Evolutionary conservation across 1,140 invertebrate species (phyloP).

Genomic region (Meteorus sp.): DNA sequence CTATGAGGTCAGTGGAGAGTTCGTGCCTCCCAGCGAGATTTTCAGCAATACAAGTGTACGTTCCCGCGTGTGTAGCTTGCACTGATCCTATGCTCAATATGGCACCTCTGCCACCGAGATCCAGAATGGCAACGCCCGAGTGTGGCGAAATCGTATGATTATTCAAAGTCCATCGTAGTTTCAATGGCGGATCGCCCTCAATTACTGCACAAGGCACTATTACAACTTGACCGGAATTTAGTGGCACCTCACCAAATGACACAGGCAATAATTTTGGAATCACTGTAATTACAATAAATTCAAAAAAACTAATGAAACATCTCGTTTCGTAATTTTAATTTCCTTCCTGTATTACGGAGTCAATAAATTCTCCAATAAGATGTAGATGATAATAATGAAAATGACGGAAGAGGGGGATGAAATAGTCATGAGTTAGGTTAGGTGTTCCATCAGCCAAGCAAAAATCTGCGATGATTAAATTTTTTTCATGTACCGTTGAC

Average conservation of each 20-base stretch:
- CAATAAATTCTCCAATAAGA: neutral
- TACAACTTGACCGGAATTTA: conserved; percentile 59
- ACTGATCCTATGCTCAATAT: conserved; percentile 74
- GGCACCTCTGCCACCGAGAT: conserved; percentile 70
- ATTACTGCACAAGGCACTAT: conserved; percentile 59
- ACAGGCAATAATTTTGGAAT: conserved; percentile 65
- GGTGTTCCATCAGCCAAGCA: neutral
- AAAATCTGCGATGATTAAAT: too few relatives aligned
- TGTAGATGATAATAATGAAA: neutral
- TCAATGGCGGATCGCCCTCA: conserved; percentile 63
- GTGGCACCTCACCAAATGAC: conserved; percentile 61
- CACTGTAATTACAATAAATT: conserved; percentile 64
- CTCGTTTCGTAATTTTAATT: neutral
- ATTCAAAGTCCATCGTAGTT: conserved; percentile 65
- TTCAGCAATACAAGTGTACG: conserved; percentile 79
- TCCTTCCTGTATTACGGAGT: too few relatives aligned
- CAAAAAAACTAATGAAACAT: conserved; percentile 23
- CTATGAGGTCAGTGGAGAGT: conserved; percentile 67
- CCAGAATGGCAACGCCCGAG: conserved; percentile 65
- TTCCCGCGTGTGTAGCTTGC: conserved; percentile 71
- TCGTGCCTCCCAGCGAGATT: conserved; percentile 71
- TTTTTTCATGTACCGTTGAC: conserved; percentile 72
- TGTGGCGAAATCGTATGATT: conserved; percentile 63
- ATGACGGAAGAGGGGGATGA: conserved; percentile 62
- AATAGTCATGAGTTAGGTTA: neutral